phyloP scores from a whole-genome alignment of 2,888 invertebrate species.

The Clostera curtula region DNA sequence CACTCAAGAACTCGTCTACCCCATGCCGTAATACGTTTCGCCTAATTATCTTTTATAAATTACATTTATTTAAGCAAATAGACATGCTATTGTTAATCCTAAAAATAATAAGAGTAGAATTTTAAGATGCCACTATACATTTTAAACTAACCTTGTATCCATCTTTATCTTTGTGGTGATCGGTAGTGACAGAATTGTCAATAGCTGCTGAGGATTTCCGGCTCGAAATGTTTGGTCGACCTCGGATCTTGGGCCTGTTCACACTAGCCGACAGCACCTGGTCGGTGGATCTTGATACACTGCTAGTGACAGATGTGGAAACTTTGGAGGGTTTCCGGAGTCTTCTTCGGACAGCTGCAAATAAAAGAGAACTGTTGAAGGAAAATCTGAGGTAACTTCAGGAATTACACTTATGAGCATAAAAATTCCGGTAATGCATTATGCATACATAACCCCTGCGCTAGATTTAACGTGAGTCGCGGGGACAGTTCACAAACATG shows the following conservation, averaged over 20 bases:
- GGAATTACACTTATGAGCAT: neutral
- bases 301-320: constrained; percentile 76
- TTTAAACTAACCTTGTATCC: constrained; percentile 77
- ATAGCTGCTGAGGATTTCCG: constrained; percentile 70
- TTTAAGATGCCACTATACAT: neutral
- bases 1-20: too few relatives aligned
- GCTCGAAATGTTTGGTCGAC: constrained; percentile 74
- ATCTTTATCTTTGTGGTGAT: constrained; percentile 79
- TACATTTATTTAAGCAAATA: too few relatives aligned
- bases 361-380: too few relatives aligned
- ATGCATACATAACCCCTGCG: too few relatives aligned
- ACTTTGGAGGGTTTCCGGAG: constrained; percentile 79
- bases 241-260: constrained; percentile 79
- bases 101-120: neutral
- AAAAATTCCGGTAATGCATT: constrained; percentile 1
- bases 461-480: too few relatives aligned
- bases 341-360: constrained; percentile 80
- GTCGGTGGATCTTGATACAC: constrained; percentile 76
- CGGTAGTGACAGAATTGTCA: constrained; percentile 72
- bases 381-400: constrained; percentile 1
- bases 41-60: too few relatives aligned
- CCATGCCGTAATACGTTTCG: too few relatives aligned
- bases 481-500: too few relatives aligned
- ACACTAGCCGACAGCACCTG: constrained; percentile 71
- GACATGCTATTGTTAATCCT: neutral